Conservation (phyloP, 2,888 invertebrate species). For the Agonopterix heracliana region DNA sequence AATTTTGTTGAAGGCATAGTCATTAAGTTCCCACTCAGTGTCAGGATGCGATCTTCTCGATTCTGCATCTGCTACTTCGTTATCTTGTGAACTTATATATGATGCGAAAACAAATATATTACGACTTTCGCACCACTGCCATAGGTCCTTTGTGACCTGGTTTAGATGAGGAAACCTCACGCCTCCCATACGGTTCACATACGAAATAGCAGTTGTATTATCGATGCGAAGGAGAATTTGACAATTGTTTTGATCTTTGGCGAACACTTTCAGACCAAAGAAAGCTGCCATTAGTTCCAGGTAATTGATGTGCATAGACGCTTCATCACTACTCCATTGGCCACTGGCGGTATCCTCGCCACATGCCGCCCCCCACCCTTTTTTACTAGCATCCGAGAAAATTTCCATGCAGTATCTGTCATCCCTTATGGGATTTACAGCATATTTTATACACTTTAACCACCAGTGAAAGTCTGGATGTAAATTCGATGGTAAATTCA, state of each 20-base stretch:
- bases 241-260: conserved; percentile 3
- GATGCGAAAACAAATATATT: conserved; percentile 4
- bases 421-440: background rate
- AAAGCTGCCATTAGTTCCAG: conserved; percentile 5
- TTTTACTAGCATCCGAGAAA: conserved; percentile 6
- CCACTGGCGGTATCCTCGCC: conserved; percentile 5
- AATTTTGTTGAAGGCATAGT: conserved; percentile 4
- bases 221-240: conserved; percentile 13
- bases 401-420: background rate
- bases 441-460: background rate
- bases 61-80: conserved; percentile 10
- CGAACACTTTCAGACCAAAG: conserved; percentile 6
- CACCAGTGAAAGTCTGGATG: background rate
- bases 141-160: conserved; percentile 5
- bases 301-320: conserved; percentile 3
- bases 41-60: conserved; percentile 11
- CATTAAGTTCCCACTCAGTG: conserved; percentile 12
- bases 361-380: conserved; percentile 6
- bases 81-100: conserved; percentile 2
- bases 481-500: background rate
- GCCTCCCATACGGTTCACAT: conserved; percentile 5
- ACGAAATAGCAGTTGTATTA: conserved; percentile 13
- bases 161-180: conserved; percentile 9
- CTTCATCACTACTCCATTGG: background rate
- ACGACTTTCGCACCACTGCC: conserved; percentile 14